Evolutionary conservation across 2,113 vertebrate genomes (phyloP), one percentile per base, ranked within the genome.

Genomic region (Pardalotus punctatus): DNA sequence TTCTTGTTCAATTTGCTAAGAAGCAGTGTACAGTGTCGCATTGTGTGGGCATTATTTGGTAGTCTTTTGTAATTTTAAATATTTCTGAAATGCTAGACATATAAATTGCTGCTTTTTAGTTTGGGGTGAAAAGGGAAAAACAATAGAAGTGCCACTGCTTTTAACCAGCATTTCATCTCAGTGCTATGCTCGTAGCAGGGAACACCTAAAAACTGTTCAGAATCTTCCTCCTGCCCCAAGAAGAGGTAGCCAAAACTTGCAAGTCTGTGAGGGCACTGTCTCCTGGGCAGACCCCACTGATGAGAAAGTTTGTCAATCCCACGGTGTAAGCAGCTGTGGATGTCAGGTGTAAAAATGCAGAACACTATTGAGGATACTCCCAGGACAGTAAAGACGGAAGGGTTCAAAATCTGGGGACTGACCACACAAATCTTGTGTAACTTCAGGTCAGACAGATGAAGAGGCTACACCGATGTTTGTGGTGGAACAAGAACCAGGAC

Each of bases 1-100:
- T 66, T 94, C 69, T 73, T 76, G 76, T 81, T 77, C 85, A 94
- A 87, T 94, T 96, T 93, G 33, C 80, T 84, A 81, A 89, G 91
- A 88, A 89, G 80, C 70, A 87, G 50, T 50, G 36, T 74, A 93
- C 54, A 72, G 31, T 85, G 82, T 90, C 89, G 92, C 47, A 48
- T 65, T 95, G 92, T 94, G 90, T 93, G 70, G 95, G 91, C 77
- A 95, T 78, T 95, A 81, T 61, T 92, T 88, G 36, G 61, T 88
- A 93, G 38, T 54, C 51, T 93, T 93, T 67, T 93, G 74, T 78
- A 77, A 90, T 92, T 90, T 90, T 60, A 80, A 89, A 81, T 6
- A 31, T 84, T 94, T 96, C 56, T 96, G 66, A 84, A 93, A 88
- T 84, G 50, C 50, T 73, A 90, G 79, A 40, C 69, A 64, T 54